Base-by-base conservation (phyloP, 2,888 invertebrate genomes). In the Agelastica alni region DNA sequence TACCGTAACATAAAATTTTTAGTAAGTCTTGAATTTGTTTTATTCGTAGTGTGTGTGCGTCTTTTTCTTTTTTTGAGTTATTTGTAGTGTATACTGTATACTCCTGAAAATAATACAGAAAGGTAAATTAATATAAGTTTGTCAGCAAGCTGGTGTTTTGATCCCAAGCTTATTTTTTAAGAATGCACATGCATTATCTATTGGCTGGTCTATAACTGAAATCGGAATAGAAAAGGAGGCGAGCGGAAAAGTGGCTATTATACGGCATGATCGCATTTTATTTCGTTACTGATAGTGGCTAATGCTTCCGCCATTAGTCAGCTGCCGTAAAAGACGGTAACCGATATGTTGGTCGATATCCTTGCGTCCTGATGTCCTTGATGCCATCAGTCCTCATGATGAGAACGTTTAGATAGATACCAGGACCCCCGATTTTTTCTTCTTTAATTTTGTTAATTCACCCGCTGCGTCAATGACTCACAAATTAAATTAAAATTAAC, bases 241-340 rank as follows among this genome's bases (percentile, higher is more conserved):
- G 55, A 51, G 45, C 55, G 55, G 46, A 55, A 51, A 57, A 57
- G 57, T 57, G 57, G 53, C 57, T 45, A 53, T 57, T 57, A 57
- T 49, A 53, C 51, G 49, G 41, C 34, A 44, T 47, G 56, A 56
- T 52, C 53, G 53, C 57, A 46, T 57, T 56, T 57, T 53, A n/a
- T n/a, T 53, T 57, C 53, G 53, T 49, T 53, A 37, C 57, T 51
- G 57, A 57, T 57, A 57, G 57, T 53, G 53, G 57, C 51, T 58
- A 58, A 58, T 58, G 76, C 73, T 77, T 76, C 75, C 75, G 76
- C 74, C 74, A 75, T 76, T 76, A 75, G 75, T 76, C 76, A 76
- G 75, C 74, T 76, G 76, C 72, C 71, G 70, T 73, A 76, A 75
- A 76, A 75, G 75, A 75, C 74, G 74, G 74, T 73, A 72, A 70